Evolutionary conservation across 1,140 invertebrate genomes (phyloP).

Genomic region (Drosophila rufa): DNA sequence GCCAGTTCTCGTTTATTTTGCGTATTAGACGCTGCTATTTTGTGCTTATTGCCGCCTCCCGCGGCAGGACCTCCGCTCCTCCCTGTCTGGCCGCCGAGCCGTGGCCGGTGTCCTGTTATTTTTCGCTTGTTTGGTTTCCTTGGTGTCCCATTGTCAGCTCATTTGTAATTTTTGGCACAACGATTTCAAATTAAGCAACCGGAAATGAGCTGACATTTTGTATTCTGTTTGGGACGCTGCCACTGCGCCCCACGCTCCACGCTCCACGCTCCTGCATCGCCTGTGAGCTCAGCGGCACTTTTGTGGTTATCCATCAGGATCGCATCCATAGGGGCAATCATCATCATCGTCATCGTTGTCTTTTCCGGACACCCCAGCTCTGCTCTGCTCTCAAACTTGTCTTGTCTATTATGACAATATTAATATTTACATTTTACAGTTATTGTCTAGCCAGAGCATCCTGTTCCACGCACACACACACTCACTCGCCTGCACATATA

Average conservation of each 20-base stretch:
- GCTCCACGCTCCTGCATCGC: conserved; percentile 1
- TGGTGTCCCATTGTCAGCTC: conserved; percentile 79
- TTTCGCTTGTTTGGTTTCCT: conserved; percentile 79
- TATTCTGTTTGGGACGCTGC: conserved; percentile 28
- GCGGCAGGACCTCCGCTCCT: neutral
- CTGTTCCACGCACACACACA: conserved; percentile 27
- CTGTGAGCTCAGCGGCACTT: conserved; percentile 10
- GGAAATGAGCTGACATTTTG: conserved; percentile 80
- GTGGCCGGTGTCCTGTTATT: conserved; percentile 74
- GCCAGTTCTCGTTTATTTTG: conserved; percentile 80
- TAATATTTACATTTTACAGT: conserved; percentile 80
- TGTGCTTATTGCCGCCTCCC: conserved; percentile 73
- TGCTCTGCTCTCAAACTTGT: conserved; percentile 64
- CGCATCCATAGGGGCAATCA: conserved; percentile 32
- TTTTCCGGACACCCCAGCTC: conserved; percentile 18
- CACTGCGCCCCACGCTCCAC: conserved; percentile 4
- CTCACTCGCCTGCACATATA: conserved; percentile 5
- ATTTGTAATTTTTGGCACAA: conserved; percentile 82
- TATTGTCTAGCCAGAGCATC: conserved; percentile 65
- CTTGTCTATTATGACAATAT: conserved; percentile 81
- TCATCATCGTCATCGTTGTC: conserved; percentile 18
- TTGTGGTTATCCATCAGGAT: conserved; percentile 29
- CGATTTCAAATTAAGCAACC: conserved; percentile 83
- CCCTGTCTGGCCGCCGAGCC: conserved; percentile 14
- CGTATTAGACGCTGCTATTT: conserved; percentile 81